Evolutionary conservation across 2,888 invertebrate species (phyloP).

Genomic region (Macrophya alboannulata): DNA sequence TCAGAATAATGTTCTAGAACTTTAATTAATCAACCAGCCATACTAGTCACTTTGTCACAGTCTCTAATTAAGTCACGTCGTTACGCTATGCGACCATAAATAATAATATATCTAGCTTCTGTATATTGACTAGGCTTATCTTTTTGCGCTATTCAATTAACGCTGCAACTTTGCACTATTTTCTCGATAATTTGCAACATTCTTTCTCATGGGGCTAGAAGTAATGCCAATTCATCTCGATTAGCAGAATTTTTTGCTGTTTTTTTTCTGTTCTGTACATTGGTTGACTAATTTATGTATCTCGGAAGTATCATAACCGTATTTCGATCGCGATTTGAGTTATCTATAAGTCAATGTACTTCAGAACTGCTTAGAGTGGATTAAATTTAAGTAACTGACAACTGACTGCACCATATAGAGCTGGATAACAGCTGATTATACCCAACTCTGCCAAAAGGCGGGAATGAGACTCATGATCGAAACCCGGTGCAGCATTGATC

Average conservation of each 20-base stretch:
- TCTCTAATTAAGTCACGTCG: conserved; percentile 45
- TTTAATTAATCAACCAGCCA: conserved; percentile 44
- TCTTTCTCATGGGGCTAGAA: not conserved
- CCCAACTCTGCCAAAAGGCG: not conserved
- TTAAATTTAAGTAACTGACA: not conserved
- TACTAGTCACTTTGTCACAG: conserved; percentile 39
- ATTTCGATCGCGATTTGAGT: not conserved
- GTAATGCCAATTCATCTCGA: not conserved
- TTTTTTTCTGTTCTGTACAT: not conserved
- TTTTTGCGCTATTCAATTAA: not conserved
- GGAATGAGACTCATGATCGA: not conserved
- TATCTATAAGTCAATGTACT: not conserved
- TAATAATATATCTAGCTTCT: not conserved
- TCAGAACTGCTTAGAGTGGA: not conserved
- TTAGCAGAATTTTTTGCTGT: not conserved
- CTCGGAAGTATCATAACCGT: not conserved
- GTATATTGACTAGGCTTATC: not conserved
- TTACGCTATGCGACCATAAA: conserved; percentile 1
- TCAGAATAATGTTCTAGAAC: conserved; percentile 1
- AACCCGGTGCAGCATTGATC: not conserved
- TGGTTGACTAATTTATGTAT: conserved; percentile 1
- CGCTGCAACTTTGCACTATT: not conserved
- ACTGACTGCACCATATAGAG: not conserved
- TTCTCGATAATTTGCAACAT: not conserved
- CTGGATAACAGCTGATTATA: not conserved